Evolutionary conservation across 2,113 vertebrate species (phyloP), one percentile per base, ranked within the genome.

Genomic region (Nannobrachium achirus): DNA sequence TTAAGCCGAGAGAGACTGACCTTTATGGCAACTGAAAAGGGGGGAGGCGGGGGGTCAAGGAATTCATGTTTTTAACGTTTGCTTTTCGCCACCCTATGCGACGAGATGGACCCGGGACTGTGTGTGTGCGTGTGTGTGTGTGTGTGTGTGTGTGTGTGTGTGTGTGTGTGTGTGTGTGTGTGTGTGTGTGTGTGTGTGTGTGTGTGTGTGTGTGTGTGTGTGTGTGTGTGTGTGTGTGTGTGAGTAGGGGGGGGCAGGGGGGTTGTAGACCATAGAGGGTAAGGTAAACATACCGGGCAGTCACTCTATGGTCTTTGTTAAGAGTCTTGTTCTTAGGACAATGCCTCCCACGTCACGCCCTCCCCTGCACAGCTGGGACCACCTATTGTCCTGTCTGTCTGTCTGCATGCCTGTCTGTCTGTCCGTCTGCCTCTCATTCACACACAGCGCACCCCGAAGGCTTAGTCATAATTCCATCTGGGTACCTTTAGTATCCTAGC

Each of bases 401-500:
- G n/a, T n/a, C n/a, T n/a, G n/a, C n/a, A n/a, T n/a, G n/a, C n/a
- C 49, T 15, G 15, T 66, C 52, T 25, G 55, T 56, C 79, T 76
- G 60, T n/a, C 13, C n/a, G 72, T 79, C 69, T 83, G 78, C 73
- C 67, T 63, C 61, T 18, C 72, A 58, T 16, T 40, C 65, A 72
- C 69, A 70, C 66, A 78, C 73, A 74, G 72, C 49, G 49, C 63
- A 57, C 59, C 75, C 71, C 69, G 41, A 68, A 80, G 76, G 73
- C 89, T 88, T 87, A 88, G 86, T 90, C 91, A 87, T 85, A 89
- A 90, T 92, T 93, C 91, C 92, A 93, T 88, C 88, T 94, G 93
- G 92, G 93, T 92, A 93, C 92, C 91, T 86, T 93, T 92, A 80
- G 91, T 96, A 87, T 95, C 94, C 90, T 95, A 95, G 95, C 94